phyloP scores from a whole-genome alignment of 2,113 vertebrate genomes.

The Taxidea taxus region DNA sequence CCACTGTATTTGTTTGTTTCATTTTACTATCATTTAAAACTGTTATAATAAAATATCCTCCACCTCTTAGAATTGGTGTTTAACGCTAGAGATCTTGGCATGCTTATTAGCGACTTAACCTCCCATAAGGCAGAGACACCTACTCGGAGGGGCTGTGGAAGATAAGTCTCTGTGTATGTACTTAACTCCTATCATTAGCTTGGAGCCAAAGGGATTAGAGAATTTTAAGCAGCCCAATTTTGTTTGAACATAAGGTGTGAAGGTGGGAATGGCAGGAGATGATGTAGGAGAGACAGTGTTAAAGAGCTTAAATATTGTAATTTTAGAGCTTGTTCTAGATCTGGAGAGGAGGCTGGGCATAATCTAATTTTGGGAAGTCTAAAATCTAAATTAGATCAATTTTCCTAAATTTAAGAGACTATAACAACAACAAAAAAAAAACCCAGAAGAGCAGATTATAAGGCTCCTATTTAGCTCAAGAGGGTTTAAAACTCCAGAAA shows the following conservation, averaged over 20 bases:
- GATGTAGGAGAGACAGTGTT: constrained; percentile 19
- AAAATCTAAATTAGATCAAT: constrained; percentile 31
- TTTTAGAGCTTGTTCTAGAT: constrained; percentile 38
- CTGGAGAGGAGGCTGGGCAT: constrained; percentile 6
- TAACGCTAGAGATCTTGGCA: constrained; percentile 1
- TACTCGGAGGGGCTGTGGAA: background rate
- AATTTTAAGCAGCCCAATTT: constrained; percentile 32
- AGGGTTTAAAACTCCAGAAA: constrained; percentile 12
- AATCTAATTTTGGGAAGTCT: constrained; percentile 48
- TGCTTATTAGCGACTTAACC: background rate
- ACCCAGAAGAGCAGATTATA: background rate
- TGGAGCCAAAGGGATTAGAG: constrained; percentile 25
- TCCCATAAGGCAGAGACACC: background rate
- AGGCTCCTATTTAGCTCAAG: background rate
- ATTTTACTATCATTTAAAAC: background rate
- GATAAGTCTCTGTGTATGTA: background rate
- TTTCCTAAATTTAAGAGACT: constrained; percentile 28
- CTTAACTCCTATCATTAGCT: background rate
- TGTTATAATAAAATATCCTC: background rate
- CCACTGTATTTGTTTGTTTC: background rate
- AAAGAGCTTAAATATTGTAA: constrained; percentile 35
- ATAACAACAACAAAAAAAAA: background rate
- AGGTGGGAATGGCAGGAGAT: constrained; percentile 30
- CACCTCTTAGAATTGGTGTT: background rate
- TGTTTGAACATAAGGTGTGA: constrained; percentile 54